Evolutionary conservation across 2,113 vertebrate genomes (phyloP).

Genomic region (Diphyllodes magnificus): DNA sequence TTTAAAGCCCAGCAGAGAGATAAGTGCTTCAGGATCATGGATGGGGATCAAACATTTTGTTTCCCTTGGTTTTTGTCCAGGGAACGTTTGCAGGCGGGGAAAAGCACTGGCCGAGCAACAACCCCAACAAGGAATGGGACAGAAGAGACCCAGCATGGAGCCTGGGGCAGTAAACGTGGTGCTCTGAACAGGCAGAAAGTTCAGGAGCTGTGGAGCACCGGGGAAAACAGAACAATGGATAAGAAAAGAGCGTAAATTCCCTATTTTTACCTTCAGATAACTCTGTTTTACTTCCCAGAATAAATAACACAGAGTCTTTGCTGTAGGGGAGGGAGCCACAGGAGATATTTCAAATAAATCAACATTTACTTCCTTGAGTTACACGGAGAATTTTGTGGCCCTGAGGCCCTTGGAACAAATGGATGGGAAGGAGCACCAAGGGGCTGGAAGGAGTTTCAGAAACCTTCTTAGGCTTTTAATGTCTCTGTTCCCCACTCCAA

Average conservation of each 20-base stretch:
- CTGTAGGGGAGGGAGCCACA: background rate
- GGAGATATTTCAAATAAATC: background rate
- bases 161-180: fast-evolving
- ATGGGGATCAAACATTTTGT: fast-evolving
- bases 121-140: background rate
- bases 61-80: background rate
- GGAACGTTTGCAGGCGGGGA: background rate
- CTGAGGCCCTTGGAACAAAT: background rate
- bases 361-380: background rate
- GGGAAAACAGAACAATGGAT: background rate
- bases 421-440: background rate
- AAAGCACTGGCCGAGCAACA: background rate
- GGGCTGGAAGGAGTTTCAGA: background rate
- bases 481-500: background rate
- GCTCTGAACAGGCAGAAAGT: background rate
- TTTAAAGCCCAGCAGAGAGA: too few relatives aligned
- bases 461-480: background rate
- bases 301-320: background rate
- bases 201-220: background rate
- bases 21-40: too few relatives aligned
- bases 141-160: background rate
- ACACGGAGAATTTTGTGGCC: background rate
- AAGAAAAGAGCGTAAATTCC: background rate
- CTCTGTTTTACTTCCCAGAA: background rate
- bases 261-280: background rate